Evolutionary conservation across 53 echinoderm and acorn worm genomes (phyloP), one percentile per base, ranked within the genome.

Genomic region (Hippasteria phrygiana): DNA sequence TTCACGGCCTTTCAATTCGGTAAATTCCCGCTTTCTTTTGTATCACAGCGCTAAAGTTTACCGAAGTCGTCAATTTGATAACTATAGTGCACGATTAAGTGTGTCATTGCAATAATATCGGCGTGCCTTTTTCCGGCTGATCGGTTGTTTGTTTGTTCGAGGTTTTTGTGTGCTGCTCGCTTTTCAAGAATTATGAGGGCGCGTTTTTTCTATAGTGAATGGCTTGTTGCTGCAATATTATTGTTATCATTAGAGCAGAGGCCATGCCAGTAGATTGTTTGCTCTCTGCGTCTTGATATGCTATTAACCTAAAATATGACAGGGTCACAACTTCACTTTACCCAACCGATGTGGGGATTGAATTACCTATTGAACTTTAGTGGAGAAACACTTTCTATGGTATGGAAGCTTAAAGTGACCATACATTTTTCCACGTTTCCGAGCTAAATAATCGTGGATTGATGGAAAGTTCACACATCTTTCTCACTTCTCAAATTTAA

Each of bases 1-100:
- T 76, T 76, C 76, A 28, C 14, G 76, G 54, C 34, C 13, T 34
- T 54, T 76, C 53, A 32, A 76, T 47, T 2, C 26, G 22, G 76
- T 28, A 24, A 5, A 67, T 11, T 43, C 4, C 7, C 11, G 17
- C 31, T 54, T 16, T 50, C 28, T 34, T 73, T 76, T 53, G 43
- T 50, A 4, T 45, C 43, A 18, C 50, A 8, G 16, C 59, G 24
- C 59, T 16, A 76, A 33, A 76, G 76, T 76, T 76, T 76, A 29
- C 76, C 36, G 13, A 54, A 53, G 43, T 31, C 31, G 16, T 43
- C 31, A 22, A 9, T 26, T 59, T 24, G n/a, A n/a, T n/a, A n/a
- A n/a, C n/a, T n/a, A n/a, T n/a, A n/a, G n/a, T n/a, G n/a, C n/a
- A n/a, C n/a, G n/a, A n/a, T n/a, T 28, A 2, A 54, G 76, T 50